A percentile compares a stretch with the other conserved stretches of the same genome.
Conservation (phyloP, 2,113 vertebrate genomes). For the Oreotrochilus melanogaster region DNA sequence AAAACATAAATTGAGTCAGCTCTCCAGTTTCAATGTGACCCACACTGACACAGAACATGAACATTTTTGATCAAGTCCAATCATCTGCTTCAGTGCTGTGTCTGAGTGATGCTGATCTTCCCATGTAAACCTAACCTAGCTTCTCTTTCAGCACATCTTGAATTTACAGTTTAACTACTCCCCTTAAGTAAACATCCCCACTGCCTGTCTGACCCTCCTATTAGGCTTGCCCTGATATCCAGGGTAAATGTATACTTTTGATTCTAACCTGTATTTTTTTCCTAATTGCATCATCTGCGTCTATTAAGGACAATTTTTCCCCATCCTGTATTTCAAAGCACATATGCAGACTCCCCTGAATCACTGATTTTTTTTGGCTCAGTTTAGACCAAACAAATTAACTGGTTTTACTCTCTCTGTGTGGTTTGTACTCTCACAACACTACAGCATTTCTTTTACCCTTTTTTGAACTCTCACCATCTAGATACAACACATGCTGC, state of each 20-base stretch:
- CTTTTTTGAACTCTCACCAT: slow-evolving; percentile 34
- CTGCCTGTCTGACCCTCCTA: slow-evolving; percentile 16
- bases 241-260: background rate
- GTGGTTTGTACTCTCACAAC: background rate
- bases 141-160: background rate
- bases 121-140: background rate
- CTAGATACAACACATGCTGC: slow-evolving; percentile 17
- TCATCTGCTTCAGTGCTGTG: background rate
- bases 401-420: background rate
- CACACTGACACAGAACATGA: background rate
- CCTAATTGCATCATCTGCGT: slow-evolving; percentile 1
- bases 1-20: slow-evolving; percentile 8
- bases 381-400: slow-evolving; percentile 20
- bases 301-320: slow-evolving; percentile 24
- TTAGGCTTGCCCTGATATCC: slow-evolving; percentile 30
- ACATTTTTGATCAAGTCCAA: background rate
- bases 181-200: slow-evolving; percentile 29
- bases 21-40: background rate
- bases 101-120: background rate
- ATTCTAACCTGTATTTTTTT: background rate
- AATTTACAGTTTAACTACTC: slow-evolving; percentile 13
- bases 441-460: slow-evolving; percentile 5
- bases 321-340: background rate
- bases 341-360: background rate
- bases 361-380: slow-evolving; percentile 29